Base-by-base conservation (phyloP, 2,113 vertebrate species). In the Toxostoma redivivum region DNA sequence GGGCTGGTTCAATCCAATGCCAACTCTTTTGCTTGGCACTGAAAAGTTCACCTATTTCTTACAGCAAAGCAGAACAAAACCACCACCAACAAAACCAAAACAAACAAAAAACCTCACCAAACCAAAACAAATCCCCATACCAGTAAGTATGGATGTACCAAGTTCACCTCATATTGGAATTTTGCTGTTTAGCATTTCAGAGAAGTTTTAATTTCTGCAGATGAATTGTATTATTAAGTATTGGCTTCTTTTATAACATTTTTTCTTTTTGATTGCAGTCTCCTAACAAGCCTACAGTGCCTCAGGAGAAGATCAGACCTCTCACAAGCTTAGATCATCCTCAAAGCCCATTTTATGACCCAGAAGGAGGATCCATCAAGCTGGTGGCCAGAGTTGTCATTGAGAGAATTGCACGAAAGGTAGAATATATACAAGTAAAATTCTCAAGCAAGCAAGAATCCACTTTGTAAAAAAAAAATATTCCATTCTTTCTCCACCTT, bases 341-440 rank as follows among this genome's bases (percentile, higher is more conserved):
- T 56, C 99, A 99, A 88, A 99, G 99, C 96, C 99, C 99, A n/a
- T 99, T 99, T 96, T 99, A 99, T 19, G 99, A 99, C 76, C 99
- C 99, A 50, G 99, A 99, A 94, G 99, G 99, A 48, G 99, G 99
- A 3, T 99, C 99, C 53, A 99, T 99, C 96, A 99, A 98, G 65
- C 98, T 99, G 67, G 99, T 99, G 81, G 99, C 99, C 88, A 98
- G 98, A 97, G 98, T 99, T 65, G 95, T 99, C 86, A 98, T 99
- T 77, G 99, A 99, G 87, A 98, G 99, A 96, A 99, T 99, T 30
- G 99, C 99, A 77, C 98, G 99, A 93, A 99, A 99, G 99, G 99
- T 99, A 98, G 11, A 56, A 53, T 30, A 57, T 3, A 38, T 10
- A 31, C 3, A 31, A 10, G 8, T 35, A 66, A 71, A 79, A 58